phyloP scores from a whole-genome alignment of 2,797 vertebrate genomes.

The Brachyalestes nurse region DNA sequence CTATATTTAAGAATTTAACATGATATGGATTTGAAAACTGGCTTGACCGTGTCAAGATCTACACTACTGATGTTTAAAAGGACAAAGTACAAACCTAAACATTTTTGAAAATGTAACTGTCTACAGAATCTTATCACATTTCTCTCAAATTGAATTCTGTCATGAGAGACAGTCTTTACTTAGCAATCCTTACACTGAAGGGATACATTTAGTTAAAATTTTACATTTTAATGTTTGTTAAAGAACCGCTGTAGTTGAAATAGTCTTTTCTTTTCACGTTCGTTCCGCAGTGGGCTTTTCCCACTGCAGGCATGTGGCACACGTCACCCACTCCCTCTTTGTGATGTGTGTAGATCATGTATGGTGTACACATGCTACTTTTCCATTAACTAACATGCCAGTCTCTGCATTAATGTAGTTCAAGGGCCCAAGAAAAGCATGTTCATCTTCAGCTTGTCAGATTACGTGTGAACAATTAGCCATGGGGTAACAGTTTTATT shows the following conservation, averaged over 20 bases:
- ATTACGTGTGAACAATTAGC: not conserved
- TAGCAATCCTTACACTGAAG: not conserved
- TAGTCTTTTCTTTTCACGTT: not conserved
- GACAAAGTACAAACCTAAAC: not conserved
- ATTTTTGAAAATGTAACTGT: not conserved
- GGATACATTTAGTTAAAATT: not conserved
- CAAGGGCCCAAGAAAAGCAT: not conserved
- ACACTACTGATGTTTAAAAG: not conserved
- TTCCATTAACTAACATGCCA: slow-evolving; percentile 2
- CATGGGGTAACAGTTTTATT: not conserved
- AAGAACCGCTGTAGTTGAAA: not conserved
- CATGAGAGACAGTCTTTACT: not conserved
- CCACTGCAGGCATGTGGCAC: not conserved
- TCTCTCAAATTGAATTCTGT: not conserved
- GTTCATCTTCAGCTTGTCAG: not conserved
- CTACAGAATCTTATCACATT: not conserved
- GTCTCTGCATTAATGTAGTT: not conserved
- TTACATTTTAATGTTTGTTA: not conserved
- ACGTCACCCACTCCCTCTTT: not conserved
- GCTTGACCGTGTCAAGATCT: not conserved
- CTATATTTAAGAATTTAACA: not conserved
- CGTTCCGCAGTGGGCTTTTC: not conserved
- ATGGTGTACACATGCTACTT: not conserved
- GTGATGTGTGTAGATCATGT: not conserved
- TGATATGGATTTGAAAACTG: not conserved